phyloP scores from a whole-genome alignment of 2,797 vertebrate species.

The Notamacropus eugenii region DNA sequence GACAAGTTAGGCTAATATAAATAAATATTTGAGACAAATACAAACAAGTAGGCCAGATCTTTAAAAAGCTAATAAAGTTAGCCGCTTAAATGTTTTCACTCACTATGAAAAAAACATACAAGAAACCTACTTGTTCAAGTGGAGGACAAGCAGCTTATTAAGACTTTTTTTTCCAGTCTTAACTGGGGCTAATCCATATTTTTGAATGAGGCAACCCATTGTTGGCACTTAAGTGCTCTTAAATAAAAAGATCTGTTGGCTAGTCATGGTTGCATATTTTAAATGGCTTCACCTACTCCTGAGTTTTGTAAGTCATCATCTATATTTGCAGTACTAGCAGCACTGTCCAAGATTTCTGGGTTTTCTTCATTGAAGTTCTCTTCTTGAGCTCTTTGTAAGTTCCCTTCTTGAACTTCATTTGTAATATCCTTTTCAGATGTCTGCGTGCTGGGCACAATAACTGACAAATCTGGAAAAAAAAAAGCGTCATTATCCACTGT shows the following conservation, averaged over 20 bases:
- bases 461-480: conserved; percentile 53
- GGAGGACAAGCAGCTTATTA: not conserved
- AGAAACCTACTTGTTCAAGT: not conserved
- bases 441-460: not conserved
- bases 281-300: not conserved
- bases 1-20: conserved; percentile 28
- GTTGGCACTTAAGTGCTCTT: not conserved
- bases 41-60: conserved; percentile 46
- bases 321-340: not conserved
- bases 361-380: conserved; percentile 22
- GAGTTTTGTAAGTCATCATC: conserved; percentile 1
- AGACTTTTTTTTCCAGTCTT: conserved; percentile 8
- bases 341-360: not conserved
- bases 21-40: conserved; percentile 25
- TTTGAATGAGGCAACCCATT: not conserved
- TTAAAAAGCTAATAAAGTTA: conserved; percentile 38
- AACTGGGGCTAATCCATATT: not conserved
- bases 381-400: not conserved
- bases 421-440: not conserved
- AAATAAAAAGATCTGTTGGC: not conserved
- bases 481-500: not conserved
- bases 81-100: conserved; percentile 39
- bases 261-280: not conserved
- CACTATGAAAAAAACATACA: conserved; percentile 14
- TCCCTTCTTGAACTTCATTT: conserved; percentile 29